Conservation (phyloP, 2,113 vertebrate species). For the Lagopus muta region DNA sequence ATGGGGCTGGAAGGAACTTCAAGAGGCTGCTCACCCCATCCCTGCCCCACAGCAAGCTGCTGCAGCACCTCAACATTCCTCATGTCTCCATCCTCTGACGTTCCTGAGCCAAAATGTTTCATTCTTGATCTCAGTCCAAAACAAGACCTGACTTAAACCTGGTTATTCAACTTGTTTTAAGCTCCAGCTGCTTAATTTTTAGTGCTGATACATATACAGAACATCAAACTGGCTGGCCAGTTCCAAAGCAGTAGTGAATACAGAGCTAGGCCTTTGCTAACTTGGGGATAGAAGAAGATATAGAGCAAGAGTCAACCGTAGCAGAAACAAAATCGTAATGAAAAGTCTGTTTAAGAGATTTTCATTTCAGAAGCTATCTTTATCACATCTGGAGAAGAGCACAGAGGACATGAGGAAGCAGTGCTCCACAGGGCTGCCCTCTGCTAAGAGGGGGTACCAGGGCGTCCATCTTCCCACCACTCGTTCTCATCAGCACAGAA, state of each 20-base stretch:
- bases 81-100: not conserved
- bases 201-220: not conserved
- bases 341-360: not conserved
- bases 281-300: rapidly evolving
- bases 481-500: not conserved
- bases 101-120: not conserved
- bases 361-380: not conserved
- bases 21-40: not conserved
- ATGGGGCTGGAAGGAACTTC: not conserved
- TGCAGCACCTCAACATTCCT: not conserved
- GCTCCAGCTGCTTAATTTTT: not conserved
- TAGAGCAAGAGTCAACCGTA: not conserved
- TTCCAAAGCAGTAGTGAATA: not conserved
- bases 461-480: not conserved
- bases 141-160: not conserved
- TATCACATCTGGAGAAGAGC: not conserved
- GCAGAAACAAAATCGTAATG: not conserved
- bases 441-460: not conserved
- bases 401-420: conserved; percentile 19
- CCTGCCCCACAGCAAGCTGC: not conserved
- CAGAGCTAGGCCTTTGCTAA: not conserved
- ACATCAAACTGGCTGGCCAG: not conserved
- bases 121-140: conserved; percentile 14
- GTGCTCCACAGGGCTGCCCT: not conserved
- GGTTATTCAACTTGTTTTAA: not conserved